Conservation (phyloP, 2,797 vertebrate species). For the Numenius phaeopus region DNA sequence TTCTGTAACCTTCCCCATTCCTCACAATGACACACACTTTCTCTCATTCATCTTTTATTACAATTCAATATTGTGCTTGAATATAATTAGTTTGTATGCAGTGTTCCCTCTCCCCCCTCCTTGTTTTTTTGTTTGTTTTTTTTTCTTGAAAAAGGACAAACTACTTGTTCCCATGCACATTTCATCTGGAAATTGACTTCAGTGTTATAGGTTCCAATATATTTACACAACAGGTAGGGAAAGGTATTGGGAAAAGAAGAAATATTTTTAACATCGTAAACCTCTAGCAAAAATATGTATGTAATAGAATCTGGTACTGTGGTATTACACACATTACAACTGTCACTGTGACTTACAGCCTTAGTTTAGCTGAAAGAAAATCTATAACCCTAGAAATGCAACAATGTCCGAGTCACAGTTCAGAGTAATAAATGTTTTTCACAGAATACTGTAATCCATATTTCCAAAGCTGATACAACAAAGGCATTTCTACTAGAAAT, state of each 20-base stretch:
- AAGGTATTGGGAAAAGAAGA: slow-evolving; percentile 81
- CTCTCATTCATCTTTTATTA: slow-evolving; percentile 87
- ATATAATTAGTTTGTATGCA: slow-evolving; percentile 81
- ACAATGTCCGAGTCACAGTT: slow-evolving; percentile 84
- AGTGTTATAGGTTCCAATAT: slow-evolving; percentile 81
- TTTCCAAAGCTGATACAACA: slow-evolving; percentile 84
- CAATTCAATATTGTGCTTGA: slow-evolving; percentile 85
- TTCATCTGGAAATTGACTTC: slow-evolving; percentile 83
- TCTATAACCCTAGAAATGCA: slow-evolving; percentile 85
- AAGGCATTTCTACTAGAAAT: slow-evolving; percentile 82
- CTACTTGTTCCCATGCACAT: slow-evolving; percentile 75
- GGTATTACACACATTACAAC: slow-evolving; percentile 86
- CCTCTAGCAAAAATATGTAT: slow-evolving; percentile 86
- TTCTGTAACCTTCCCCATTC: slow-evolving; percentile 82
- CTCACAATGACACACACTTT: slow-evolving; percentile 83
- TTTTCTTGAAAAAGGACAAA: slow-evolving; percentile 69
- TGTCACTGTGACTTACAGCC: slow-evolving; percentile 86
- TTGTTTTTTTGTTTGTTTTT: neutral
- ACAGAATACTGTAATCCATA: slow-evolving; percentile 84
- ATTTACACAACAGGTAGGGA: slow-evolving; percentile 83
- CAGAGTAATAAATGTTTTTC: slow-evolving; percentile 86
- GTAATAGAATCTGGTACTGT: slow-evolving; percentile 85
- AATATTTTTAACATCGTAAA: slow-evolving; percentile 85
- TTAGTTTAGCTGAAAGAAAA: slow-evolving; percentile 88
- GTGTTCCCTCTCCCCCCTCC: neutral